These are phyloP conservation scores for Pelvicachromis taeniatus DNA, from an alignment of 2,113 vertebrate species.

Conservation along the genomic window DNA sequence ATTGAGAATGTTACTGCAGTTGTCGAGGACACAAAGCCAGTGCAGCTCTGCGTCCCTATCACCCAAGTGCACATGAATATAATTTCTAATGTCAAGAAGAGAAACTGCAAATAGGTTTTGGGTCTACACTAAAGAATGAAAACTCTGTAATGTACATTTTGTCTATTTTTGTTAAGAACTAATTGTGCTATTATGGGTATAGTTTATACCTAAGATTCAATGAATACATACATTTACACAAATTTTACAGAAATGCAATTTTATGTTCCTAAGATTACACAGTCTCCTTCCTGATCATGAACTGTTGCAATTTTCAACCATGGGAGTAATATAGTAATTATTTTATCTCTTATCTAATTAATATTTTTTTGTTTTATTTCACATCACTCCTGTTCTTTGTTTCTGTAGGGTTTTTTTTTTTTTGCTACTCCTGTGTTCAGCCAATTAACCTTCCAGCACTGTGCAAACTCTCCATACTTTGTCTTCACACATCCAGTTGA, in stretches of 20 bases:
- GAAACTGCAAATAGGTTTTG: neutral
- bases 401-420: neutral
- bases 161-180: neutral
- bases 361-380: neutral
- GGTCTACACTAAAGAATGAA: neutral
- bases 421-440: neutral
- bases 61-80: too few relatives aligned
- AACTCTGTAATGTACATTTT: neutral
- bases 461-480: neutral
- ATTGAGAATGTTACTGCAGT: neutral
- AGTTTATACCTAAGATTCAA: neutral
- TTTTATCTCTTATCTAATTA: neutral
- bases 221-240: neutral
- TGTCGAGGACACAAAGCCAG: neutral
- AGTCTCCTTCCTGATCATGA: neutral
- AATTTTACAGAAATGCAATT: neutral
- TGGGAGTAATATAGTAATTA: neutral
- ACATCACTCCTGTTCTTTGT: neutral
- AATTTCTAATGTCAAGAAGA: neutral
- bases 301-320: neutral
- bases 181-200: neutral
- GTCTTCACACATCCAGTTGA: neutral
- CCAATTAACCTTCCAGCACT: neutral
- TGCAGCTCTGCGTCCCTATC: neutral
- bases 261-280: neutral